phyloP scores from a whole-genome alignment of 2,888 invertebrate species.

The Acanthosoma haemorrhoidale region DNA sequence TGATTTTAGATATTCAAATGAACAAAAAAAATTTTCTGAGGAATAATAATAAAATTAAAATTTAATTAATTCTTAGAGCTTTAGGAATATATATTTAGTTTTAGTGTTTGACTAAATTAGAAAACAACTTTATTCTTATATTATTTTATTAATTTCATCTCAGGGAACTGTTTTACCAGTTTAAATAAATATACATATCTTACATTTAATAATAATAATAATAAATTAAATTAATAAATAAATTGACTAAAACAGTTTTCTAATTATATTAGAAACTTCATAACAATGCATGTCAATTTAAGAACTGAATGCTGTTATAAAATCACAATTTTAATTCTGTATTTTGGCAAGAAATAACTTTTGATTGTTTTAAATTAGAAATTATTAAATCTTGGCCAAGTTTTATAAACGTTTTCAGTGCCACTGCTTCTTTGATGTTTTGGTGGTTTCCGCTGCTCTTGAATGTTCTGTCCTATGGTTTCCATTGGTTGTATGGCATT shows the following conservation, averaged over 20 bases:
- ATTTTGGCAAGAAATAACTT: background rate
- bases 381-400: background rate
- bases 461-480: constrained; percentile 19
- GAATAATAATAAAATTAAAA: no score
- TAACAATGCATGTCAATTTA: no score
- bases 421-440: constrained; percentile 27
- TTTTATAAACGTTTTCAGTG: background rate
- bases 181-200: background rate
- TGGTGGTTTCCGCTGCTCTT: constrained; percentile 35
- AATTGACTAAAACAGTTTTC: background rate
- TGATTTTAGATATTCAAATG: no score
- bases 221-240: background rate
- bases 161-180: no score
- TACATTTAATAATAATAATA: background rate
- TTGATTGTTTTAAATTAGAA: background rate
- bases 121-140: no score
- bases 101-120: no score
- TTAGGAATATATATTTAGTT: no score
- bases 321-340: no score
- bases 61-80: no score
- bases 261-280: background rate
- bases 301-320: no score
- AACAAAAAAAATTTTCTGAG: no score
- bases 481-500: constrained; percentile 20
- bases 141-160: no score